Evolutionary conservation across 64 coral and sea anemone genomes (phyloP), one percentile per base, ranked within the genome.

Genomic region (Acropora yongei): DNA sequence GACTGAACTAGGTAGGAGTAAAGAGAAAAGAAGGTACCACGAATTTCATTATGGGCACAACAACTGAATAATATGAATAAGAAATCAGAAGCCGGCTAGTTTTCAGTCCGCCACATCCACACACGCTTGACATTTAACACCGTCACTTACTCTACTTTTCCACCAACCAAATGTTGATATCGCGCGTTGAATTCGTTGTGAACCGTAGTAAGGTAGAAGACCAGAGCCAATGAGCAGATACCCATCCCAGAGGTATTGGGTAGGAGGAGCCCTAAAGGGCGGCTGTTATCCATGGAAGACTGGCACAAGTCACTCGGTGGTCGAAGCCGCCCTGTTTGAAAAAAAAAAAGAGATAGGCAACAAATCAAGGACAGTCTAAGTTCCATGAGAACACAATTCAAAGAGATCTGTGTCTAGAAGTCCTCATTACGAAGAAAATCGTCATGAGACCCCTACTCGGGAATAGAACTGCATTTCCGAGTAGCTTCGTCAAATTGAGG

Each of bases 141-240:
- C 30, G 30, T 2, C 13, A 91, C 90, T 88, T 50, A 92, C 84
- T 90, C 92, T 42, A 47, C 86, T 19, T 39, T 40, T 57, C 78
- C 49, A 78, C 72, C 75, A 42, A 18, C 78, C 57, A 82, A 79
- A 73, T 75, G 88, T 5, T 92, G 47, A 73, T 89, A 92, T 41
- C 48, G 88, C 80, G 80, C 86, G 66, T 89, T 72, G 50, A 96
- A 96, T 6, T 96, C 94, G 42, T 96, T 96, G 58, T 96, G 72
- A 30, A 91, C 71, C 49, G 71, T 86, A 50, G 76, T 86, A 40
- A 96, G 87, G 47, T 78, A 96, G 47, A 89, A 92, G 17, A 92
- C 71, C 18, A 96, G 72, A 16, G 90, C 79, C 6, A 78, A 89
- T 60, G 94, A 92, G 44, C 94, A 96, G 79, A 88, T 91, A 46